Conservation (phyloP, 2,113 vertebrate genomes). For the Murina feae region DNA sequence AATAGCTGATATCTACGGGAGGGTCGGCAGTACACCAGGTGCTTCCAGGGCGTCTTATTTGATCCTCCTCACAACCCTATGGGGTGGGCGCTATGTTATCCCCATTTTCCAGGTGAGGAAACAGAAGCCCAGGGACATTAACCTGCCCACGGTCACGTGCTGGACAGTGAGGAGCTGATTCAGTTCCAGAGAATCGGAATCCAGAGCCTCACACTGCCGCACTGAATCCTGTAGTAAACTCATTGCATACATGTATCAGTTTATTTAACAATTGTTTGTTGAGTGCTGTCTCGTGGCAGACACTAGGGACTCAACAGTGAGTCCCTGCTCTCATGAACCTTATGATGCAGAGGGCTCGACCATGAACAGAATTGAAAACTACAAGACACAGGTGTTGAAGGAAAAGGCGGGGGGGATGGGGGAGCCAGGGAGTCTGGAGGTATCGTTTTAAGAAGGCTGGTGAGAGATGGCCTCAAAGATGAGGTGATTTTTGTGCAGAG, state of each 20-base stretch:
- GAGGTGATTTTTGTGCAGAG: neutral
- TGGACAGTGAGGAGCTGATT: neutral
- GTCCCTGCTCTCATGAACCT: too few relatives aligned
- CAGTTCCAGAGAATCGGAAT: neutral
- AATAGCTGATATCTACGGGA: neutral
- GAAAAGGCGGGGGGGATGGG: neutral
- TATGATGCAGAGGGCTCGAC: neutral
- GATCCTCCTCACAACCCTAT: neutral
- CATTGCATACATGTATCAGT: neutral
- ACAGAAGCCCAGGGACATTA: neutral
- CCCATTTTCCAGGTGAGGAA: neutral
- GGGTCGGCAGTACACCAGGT: rapidly evolving
- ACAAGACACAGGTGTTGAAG: neutral
- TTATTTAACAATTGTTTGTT: neutral
- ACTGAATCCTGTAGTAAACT: neutral
- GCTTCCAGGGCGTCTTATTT: neutral
- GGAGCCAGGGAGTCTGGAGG: neutral
- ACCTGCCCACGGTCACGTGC: neutral
- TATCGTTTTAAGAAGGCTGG: neutral
- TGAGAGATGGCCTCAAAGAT: neutral
- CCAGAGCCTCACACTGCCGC: rapidly evolving
- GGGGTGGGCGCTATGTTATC: neutral
- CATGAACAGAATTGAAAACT: neutral
- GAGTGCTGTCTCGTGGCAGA: neutral
- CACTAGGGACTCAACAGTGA: neutral